Percentiles rank a stretch among this genome's conserved stretches.
phyloP scores from a whole-genome alignment of 2,113 vertebrate species.

The Alaudala cheleensis region DNA sequence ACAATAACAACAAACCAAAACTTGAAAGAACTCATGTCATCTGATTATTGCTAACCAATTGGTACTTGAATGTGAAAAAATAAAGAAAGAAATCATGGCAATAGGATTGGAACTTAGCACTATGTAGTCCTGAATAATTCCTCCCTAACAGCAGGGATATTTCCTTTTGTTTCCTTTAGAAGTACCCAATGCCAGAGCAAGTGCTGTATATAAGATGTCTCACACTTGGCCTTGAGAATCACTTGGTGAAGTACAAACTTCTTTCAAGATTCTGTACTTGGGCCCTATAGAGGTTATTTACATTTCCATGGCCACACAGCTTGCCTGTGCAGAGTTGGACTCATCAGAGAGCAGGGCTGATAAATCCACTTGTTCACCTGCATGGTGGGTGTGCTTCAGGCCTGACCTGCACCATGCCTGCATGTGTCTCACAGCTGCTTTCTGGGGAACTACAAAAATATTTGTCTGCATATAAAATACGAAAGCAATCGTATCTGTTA shows the following conservation, averaged over 20 bases:
- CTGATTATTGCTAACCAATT: neutral
- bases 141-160: neutral
- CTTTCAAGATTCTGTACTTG: neutral
- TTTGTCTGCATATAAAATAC: neutral
- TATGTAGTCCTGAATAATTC: neutral
- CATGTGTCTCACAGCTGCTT: constrained; percentile 4
- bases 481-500: neutral
- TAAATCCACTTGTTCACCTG: neutral
- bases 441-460: neutral
- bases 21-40: neutral
- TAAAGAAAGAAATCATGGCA: neutral
- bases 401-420: neutral
- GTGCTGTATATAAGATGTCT: neutral
- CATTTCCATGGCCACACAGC: neutral
- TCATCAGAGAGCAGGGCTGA: neutral
- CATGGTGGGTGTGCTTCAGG: neutral
- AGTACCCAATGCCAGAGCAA: neutral
- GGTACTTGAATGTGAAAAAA: neutral
- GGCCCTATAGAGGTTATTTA: neutral
- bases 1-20: neutral
- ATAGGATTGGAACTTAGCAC: neutral
- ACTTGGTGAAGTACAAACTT: neutral
- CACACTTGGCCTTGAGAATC: neutral
- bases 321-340: neutral
- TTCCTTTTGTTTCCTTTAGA: neutral